A percentile compares a stretch with the other conserved stretches of the same genome.
Conservation (phyloP, 2,888 invertebrate species). For the Cheilosia pagana region DNA sequence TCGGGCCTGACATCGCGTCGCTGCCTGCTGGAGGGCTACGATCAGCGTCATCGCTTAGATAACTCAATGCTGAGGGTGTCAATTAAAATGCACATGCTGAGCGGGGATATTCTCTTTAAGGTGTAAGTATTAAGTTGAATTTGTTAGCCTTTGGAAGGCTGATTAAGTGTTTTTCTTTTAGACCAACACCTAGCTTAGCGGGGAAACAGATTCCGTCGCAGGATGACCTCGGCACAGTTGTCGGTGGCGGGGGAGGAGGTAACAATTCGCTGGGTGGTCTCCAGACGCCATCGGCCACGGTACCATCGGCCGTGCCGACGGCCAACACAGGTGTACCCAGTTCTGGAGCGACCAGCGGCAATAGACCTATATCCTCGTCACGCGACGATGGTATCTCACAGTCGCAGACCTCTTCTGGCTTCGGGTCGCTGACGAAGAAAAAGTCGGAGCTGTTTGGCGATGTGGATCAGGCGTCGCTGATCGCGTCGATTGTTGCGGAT, state of each 20-base stretch:
- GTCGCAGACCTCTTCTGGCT: slow-evolving; percentile 92
- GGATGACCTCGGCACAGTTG: slow-evolving; percentile 81
- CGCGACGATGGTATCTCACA: slow-evolving; percentile 86
- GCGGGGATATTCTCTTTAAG: slow-evolving; percentile 98
- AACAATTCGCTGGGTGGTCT: slow-evolving; percentile 78
- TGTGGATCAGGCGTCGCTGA: slow-evolving; percentile 79
- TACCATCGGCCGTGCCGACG: slow-evolving; percentile 82
- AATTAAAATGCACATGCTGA: slow-evolving; percentile 96
- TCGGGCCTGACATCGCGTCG: slow-evolving; percentile 93
- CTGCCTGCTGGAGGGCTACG: slow-evolving; percentile 97
- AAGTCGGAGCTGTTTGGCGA: slow-evolving; percentile 80
- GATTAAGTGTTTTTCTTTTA: slow-evolving; percentile 78
- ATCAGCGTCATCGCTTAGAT: slow-evolving; percentile 95
- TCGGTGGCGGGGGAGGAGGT: slow-evolving; percentile 25
- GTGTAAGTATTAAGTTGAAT: slow-evolving; percentile 88
- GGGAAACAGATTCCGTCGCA: slow-evolving; percentile 85
- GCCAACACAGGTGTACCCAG: slow-evolving; percentile 82
- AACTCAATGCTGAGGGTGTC: slow-evolving; percentile 97
- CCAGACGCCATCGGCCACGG: slow-evolving; percentile 80
- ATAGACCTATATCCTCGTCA: slow-evolving; percentile 82
- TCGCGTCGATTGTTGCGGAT: slow-evolving; percentile 83
- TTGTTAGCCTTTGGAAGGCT: background rate
- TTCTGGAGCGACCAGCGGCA: slow-evolving; percentile 56
- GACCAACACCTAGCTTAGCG: slow-evolving; percentile 87
- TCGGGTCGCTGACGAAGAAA: slow-evolving; percentile 92